phyloP scores from a whole-genome alignment of 2,797 vertebrate species.

The Ispidina picta region DNA sequence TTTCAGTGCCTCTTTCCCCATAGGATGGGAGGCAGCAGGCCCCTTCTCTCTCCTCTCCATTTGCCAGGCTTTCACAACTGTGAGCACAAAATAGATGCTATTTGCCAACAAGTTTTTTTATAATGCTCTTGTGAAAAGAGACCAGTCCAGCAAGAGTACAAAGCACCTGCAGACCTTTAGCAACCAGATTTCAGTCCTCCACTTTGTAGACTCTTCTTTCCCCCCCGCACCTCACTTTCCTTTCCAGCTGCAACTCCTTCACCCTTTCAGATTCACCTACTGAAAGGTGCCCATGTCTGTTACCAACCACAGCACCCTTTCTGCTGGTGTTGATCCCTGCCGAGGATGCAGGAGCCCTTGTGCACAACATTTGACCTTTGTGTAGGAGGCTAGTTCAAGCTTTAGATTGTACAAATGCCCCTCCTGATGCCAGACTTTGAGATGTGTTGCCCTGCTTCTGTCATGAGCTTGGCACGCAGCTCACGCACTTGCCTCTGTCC shows the following conservation, averaged over 20 bases:
- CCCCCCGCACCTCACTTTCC: neutral
- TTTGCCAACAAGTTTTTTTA: conserved; percentile 8
- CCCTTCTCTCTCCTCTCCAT: neutral
- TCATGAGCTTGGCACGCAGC: no score
- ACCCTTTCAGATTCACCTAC: neutral
- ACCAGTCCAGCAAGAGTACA: no score
- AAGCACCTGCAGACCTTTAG: neutral
- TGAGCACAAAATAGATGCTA: neutral
- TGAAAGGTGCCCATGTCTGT: neutral
- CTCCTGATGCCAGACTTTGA: accelerated
- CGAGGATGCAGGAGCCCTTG: neutral
- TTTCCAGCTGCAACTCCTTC: neutral
- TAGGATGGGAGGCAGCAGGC: no score
- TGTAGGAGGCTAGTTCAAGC: neutral
- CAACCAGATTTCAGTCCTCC: neutral
- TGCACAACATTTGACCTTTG: neutral
- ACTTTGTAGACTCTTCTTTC: neutral
- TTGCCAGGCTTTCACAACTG: neutral
- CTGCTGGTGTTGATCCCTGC: neutral
- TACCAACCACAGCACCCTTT: neutral
- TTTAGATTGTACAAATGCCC: neutral
- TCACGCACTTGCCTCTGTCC: neutral
- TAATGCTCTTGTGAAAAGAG: neutral
- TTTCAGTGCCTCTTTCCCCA: neutral
- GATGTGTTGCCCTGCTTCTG: neutral